A percentile compares a stretch with the other conserved stretches of the same genome.
These are phyloP conservation scores for Eumaeus atala DNA, from an alignment of 1,140 invertebrate genomes.

Conservation along the genomic window DNA sequence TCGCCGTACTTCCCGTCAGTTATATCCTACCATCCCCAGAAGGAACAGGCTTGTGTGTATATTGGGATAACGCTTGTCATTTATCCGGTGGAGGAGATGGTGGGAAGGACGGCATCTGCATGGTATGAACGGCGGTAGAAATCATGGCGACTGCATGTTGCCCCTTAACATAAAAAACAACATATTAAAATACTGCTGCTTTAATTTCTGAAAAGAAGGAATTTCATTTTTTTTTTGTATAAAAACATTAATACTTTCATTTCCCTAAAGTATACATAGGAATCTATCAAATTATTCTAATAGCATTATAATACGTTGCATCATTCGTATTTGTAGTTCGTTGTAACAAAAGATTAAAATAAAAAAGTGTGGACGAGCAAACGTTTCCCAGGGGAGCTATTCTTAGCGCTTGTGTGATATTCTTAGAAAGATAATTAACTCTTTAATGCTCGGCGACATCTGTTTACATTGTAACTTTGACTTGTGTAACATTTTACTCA, in stretches of 20 bases:
- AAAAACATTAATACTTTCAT: not conserved
- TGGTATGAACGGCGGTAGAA: too few relatives aligned
- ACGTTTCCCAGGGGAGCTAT: slow-evolving; percentile 54
- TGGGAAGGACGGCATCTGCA: too few relatives aligned
- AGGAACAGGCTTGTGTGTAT: too few relatives aligned
- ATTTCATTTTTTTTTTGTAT: not conserved
- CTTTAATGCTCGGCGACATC: slow-evolving; percentile 58
- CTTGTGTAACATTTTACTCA: slow-evolving; percentile 25
- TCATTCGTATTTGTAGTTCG: not conserved
- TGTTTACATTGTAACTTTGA: slow-evolving; percentile 41
- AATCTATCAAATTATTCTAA: not conserved
- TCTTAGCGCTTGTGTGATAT: slow-evolving; percentile 40
- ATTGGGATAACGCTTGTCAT: too few relatives aligned
- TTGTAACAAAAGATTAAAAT: slow-evolving; percentile 23
- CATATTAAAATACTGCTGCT: too few relatives aligned
- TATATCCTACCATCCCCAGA: too few relatives aligned
- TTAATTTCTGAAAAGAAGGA: too few relatives aligned
- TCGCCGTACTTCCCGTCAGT: too few relatives aligned
- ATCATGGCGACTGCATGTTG: too few relatives aligned
- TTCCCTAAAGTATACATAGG: not conserved
- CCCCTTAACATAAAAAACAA: too few relatives aligned
- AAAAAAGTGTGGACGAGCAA: slow-evolving; percentile 35
- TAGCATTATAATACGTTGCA: not conserved
- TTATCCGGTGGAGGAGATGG: too few relatives aligned
- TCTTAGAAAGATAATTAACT: slow-evolving; percentile 65